Evolutionary conservation across 1,140 invertebrate species (phyloP), one percentile per base, ranked within the genome.

Genomic region (Venustaconcha ellipsiformis): DNA sequence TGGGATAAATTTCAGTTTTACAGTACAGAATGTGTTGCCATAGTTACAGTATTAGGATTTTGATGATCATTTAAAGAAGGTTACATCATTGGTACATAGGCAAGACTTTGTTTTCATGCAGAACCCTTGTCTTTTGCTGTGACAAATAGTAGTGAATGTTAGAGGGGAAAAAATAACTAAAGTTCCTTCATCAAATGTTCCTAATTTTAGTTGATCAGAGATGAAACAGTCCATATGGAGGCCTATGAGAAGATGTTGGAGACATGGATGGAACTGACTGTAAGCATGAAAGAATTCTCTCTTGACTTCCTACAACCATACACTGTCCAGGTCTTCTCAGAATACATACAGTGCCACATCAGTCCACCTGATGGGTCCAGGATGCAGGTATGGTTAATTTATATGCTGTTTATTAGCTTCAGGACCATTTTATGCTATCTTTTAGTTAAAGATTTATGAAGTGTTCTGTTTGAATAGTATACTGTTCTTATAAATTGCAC

Each of bases 241-340:
- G 94, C 95, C 1, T 93, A 96, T 82, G 95, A 95, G 79, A 93
- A 93, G 78, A 93, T 96, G 84, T 89, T 97, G n/a, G 93, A 94
- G 84, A 93, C 94, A 0, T 97, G 96, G 96, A 91, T 93, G 63
- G 81, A 83, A 23, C 60, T 88, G 20, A 62, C 84, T 12, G 91
- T 91, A 56, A 89, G 95, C 76, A 87, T 94, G 14, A 92, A 92
- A 76, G 92, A 94, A 56, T 83, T 80, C 18, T 85, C 90, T 82
- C 92, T 93, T 57, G 92, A 92, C 20, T 80, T 91, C 91, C 80
- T 92, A 84, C 67, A 89, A 92, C 70, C 90, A 91, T 81, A 88
- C 57, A 85, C 90, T 12, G 85, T 85, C 18, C 82, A 90, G 77
- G 88, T 97, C 78, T 96, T 97, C 87, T 94, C 95, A 84, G 93